These are phyloP conservation scores for Semnornis frantzii DNA, from an alignment of 2,113 vertebrate species.

Conservation along the genomic window DNA sequence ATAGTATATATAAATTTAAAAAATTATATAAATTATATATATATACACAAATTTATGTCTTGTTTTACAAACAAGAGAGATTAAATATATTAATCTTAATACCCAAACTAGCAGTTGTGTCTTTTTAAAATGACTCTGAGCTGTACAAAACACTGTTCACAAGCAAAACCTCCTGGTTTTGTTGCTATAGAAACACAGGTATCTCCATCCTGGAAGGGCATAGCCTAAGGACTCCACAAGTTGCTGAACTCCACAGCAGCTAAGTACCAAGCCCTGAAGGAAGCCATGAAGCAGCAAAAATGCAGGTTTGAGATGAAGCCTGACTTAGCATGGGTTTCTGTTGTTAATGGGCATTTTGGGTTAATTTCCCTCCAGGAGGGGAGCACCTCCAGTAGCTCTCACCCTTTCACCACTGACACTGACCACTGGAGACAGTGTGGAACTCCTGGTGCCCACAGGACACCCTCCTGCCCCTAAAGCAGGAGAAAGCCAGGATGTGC, in stretches of 20 bases:
- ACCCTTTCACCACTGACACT: rapidly evolving
- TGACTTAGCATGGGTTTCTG: neutral
- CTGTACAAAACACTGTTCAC: neutral
- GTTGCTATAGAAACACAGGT: neutral
- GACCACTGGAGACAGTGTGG: neutral
- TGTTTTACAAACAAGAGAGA: constrained; percentile 74
- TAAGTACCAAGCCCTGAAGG: neutral
- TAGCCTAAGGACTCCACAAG: neutral
- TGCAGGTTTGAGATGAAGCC: neutral
- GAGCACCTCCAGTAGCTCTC: neutral
- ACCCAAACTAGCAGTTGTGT: constrained; percentile 42
- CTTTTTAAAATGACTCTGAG: neutral
- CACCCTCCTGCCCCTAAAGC: neutral
- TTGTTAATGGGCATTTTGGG: neutral
- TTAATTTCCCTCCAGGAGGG: neutral
- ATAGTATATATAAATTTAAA: no score
- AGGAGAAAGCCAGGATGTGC: neutral
- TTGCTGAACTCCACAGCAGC: neutral
- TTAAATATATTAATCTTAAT: constrained; percentile 73
- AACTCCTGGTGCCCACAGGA: neutral
- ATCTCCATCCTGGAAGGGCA: neutral
- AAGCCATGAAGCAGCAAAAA: neutral
- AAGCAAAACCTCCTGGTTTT: neutral
- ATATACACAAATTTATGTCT: constrained; percentile 64
- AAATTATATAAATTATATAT: no score